Evolutionary conservation across 2,888 invertebrate species (phyloP).

Genomic region (Cerastis leucographa): DNA sequence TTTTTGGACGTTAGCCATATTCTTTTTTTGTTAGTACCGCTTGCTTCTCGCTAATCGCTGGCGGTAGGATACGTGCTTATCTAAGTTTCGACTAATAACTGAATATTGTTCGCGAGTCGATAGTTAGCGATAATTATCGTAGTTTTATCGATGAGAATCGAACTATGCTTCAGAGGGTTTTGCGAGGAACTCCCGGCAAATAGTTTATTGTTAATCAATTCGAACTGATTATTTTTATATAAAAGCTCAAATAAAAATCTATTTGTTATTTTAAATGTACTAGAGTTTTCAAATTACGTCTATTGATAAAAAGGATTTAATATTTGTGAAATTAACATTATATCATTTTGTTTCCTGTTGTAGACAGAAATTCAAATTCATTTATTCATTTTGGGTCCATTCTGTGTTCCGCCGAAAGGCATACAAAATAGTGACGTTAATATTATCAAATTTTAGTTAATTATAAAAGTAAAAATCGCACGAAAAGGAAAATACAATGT

Average conservation of each 20-base stretch:
- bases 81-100: slow-evolving; percentile 22
- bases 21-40: not conserved
- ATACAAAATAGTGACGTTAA: too few relatives aligned
- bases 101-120: slow-evolving; percentile 14
- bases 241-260: not conserved
- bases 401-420: too few relatives aligned
- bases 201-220: slow-evolving; percentile 10
- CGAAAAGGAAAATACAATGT: too few relatives aligned
- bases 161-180: slow-evolving; percentile 4
- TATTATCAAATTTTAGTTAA: too few relatives aligned
- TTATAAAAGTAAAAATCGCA: too few relatives aligned
- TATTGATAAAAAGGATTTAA: not conserved
- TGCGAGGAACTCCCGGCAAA: not conserved
- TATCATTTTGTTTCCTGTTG: not conserved
- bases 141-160: slow-evolving; percentile 37
- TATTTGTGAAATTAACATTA: not conserved
- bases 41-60: not conserved
- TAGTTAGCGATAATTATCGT: slow-evolving; percentile 35
- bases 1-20: not conserved
- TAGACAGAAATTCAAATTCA: too few relatives aligned
- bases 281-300: not conserved
- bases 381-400: too few relatives aligned
- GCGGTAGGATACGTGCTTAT: not conserved
- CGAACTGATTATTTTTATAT: slow-evolving; percentile 12
- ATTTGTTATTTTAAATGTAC: not conserved